Percentiles rank a stretch among this genome's conserved stretches.
Evolutionary conservation across 2,797 vertebrate species (phyloP).

Genomic region (Sebastes wilsoni): DNA sequence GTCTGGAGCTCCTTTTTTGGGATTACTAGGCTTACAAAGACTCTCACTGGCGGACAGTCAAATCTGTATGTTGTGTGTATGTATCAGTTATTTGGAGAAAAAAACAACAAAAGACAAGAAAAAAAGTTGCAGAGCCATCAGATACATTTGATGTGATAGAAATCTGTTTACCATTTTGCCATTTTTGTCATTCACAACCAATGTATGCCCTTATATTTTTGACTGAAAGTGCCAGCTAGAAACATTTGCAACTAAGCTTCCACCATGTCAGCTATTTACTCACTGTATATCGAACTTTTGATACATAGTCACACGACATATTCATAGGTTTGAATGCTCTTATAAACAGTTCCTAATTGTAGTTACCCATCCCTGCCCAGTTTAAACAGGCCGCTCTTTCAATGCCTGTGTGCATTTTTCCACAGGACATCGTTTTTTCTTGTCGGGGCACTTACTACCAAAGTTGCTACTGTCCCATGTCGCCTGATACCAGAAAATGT

Average conservation of each 20-base stretch:
- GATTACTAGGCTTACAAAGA: slow-evolving; percentile 53
- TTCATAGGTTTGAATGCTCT: slow-evolving; percentile 71
- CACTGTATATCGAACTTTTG: slow-evolving; percentile 70
- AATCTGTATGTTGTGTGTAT: slow-evolving; percentile 74
- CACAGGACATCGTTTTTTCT: slow-evolving; percentile 37
- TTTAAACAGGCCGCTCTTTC: slow-evolving; percentile 33
- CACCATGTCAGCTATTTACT: slow-evolving; percentile 68
- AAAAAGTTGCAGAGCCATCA: slow-evolving; percentile 55
- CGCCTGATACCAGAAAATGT: slow-evolving; percentile 20
- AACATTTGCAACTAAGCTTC: slow-evolving; percentile 60
- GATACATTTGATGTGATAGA: slow-evolving; percentile 70
- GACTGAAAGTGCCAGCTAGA: slow-evolving; percentile 73
- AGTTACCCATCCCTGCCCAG: slow-evolving; percentile 25
- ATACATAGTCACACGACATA: slow-evolving; percentile 73
- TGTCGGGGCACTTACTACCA: slow-evolving; percentile 40
- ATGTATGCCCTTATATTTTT: slow-evolving; percentile 68
- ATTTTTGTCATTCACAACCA: slow-evolving; percentile 62
- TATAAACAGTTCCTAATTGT: slow-evolving; percentile 53
- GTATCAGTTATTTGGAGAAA: slow-evolving; percentile 65
- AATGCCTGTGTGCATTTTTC: slow-evolving; percentile 36
- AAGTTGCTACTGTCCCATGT: slow-evolving; percentile 54
- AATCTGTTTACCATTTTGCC: slow-evolving; percentile 60
- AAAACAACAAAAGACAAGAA: slow-evolving; percentile 26
- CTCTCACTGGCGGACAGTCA: slow-evolving; percentile 62
- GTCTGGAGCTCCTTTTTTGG: slow-evolving; percentile 50